Evolutionary conservation across 2,797 vertebrate genomes (phyloP).

Genomic region (Australoheros facetus): DNA sequence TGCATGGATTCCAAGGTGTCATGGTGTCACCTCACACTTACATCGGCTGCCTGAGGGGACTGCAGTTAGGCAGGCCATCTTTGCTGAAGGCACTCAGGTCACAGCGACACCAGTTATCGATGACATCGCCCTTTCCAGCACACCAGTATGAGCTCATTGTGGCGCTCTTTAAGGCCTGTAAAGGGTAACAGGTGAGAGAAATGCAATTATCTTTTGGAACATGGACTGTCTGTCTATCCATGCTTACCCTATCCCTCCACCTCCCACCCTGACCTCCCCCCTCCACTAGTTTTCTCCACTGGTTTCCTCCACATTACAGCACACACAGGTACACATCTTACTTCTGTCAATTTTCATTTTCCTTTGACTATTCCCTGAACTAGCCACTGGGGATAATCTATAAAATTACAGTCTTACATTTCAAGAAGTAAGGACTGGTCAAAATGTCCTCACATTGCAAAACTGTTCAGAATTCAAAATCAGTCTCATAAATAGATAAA

Average conservation of each 20-base stretch:
- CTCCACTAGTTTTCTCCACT: constrained; percentile 22
- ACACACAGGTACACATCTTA: constrained; percentile 17
- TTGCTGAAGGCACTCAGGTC: constrained; percentile 96
- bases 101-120: constrained; percentile 99
- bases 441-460: constrained; percentile 20
- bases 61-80: constrained; percentile 95
- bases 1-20: constrained; percentile 65
- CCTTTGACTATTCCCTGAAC: constrained; percentile 5
- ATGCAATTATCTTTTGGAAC: constrained; percentile 80
- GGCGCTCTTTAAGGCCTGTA: constrained; percentile 93
- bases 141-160: constrained; percentile 99
- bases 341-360: constrained; percentile 9
- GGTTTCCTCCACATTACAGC: not conserved
- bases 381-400: not conserved
- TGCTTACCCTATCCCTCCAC: constrained; percentile 42
- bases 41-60: constrained; percentile 92
- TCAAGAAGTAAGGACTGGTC: not conserved
- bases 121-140: constrained; percentile 96
- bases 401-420: constrained; percentile 3
- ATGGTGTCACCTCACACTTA: constrained; percentile 81
- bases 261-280: constrained; percentile 14
- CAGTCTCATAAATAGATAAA: constrained; percentile 32
- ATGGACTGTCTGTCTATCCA: constrained; percentile 54
- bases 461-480: constrained; percentile 4
- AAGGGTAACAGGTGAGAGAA: constrained; percentile 79